Conservation (phyloP, 2,797 vertebrate genomes). For the Crocidura indochinensis region DNA sequence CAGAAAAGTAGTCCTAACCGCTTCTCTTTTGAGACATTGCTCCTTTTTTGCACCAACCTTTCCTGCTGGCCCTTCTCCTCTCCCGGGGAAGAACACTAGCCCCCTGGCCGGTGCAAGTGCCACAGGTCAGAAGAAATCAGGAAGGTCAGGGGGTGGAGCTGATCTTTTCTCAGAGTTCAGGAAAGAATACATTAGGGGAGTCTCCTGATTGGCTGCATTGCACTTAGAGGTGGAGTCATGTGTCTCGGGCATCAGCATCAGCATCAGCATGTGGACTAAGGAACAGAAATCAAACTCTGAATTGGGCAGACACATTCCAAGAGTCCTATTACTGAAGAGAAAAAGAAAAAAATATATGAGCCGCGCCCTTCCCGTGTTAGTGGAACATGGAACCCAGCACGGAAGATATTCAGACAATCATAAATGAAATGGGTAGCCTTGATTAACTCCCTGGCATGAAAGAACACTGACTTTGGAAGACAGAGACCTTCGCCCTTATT, state of each 20-base stretch:
- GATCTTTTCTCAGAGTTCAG: neutral
- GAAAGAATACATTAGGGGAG: neutral
- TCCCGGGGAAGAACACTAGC: neutral
- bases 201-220: neutral
- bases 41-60: neutral
- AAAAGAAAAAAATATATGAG: neutral
- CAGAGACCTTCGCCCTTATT: slow-evolving; percentile 48
- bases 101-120: no score
- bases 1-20: neutral
- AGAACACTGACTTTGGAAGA: slow-evolving; percentile 38
- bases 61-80: neutral
- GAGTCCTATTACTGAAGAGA: neutral
- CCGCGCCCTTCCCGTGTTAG: neutral
- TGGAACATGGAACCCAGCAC: neutral
- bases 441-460: slow-evolving; percentile 50
- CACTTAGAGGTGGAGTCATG: neutral
- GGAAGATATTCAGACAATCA: slow-evolving; percentile 21
- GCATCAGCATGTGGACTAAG: slow-evolving; percentile 11
- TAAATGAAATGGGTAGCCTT: slow-evolving; percentile 12
- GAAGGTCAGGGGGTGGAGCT: no score
- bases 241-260: neutral
- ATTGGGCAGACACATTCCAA: slow-evolving; percentile 33
- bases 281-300: slow-evolving; percentile 45
- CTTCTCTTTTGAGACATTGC: neutral
- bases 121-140: no score